phyloP scores from a whole-genome alignment of 2,888 invertebrate genomes.

The Eulithis testata region DNA sequence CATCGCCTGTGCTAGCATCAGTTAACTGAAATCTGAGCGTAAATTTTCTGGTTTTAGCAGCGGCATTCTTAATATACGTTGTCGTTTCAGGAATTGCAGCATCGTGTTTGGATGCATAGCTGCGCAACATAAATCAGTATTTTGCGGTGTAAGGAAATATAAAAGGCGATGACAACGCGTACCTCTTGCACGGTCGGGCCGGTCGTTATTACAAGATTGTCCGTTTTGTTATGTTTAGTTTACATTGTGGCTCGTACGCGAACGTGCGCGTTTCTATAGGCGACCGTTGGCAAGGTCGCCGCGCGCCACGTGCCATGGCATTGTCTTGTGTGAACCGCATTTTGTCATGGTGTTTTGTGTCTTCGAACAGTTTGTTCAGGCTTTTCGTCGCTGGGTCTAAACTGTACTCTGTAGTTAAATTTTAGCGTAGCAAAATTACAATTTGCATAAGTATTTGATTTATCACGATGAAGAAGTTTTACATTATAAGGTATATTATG shows the following conservation, averaged over 20 bases:
- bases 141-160: slow-evolving; percentile 31
- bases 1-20: not conserved
- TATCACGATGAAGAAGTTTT: not conserved
- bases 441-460: not conserved
- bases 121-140: slow-evolving; percentile 32
- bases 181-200: slow-evolving; percentile 53
- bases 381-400: not conserved
- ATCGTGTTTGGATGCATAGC: slow-evolving; percentile 6
- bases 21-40: slow-evolving; percentile 11
- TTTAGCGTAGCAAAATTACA: not conserved
- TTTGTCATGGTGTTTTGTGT: slow-evolving; percentile 39
- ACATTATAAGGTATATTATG: not conserved
- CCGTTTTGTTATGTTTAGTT: slow-evolving; percentile 52
- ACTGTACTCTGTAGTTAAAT: not conserved
- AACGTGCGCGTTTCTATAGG: slow-evolving; percentile 51
- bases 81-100: slow-evolving; percentile 6
- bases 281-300: slow-evolving; percentile 63
- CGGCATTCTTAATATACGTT: not conserved
- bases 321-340: slow-evolving; percentile 53
- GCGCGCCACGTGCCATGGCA: slow-evolving; percentile 64
- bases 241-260: slow-evolving; percentile 52
- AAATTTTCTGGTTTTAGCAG: slow-evolving; percentile 10
- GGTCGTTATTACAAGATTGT: slow-evolving; percentile 51
- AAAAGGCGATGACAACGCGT: slow-evolving; percentile 51
- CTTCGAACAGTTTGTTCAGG: slow-evolving; percentile 12